Evolutionary conservation across 64 coral and sea anemone species (phyloP), one percentile per base, ranked within the genome.

Genomic region (Cladopsammia gracilis): DNA sequence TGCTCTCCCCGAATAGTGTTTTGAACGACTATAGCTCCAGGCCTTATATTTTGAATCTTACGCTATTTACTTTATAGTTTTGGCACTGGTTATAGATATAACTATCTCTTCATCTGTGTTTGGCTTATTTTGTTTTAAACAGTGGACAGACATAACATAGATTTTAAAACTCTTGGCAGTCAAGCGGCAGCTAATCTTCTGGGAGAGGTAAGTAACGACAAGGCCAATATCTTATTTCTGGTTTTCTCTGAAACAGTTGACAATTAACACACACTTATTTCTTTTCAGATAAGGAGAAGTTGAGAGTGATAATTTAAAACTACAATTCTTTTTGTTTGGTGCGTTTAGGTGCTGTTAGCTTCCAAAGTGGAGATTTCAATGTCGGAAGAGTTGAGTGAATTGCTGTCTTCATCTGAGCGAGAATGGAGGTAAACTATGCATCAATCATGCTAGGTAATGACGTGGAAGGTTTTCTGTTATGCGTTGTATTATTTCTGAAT

Each of bases 91-190:
- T 34, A 34, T 34, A 34, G 34, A 34, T 34, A 34, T 34, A 34
- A 34, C 34, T 34, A 34, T 34, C 34, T 34, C 34, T 34, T 34
- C 34, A 34, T 2, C 34, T 34, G 34, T 46, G 12, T 46, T 82
- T 82, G 53, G 25, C 13, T 61, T 82, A 10, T 59, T 34, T 22
- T 89, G 34, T 56, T 56, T 16, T 20, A 34, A 34, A 34, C 34
- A 88, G 83, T 73, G 76, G 82, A 94, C 64, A 84, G 92, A 87
- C 80, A 92, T 82, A 50, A 88, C 20, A 61, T 97, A 42, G 92
- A 97, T 62, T 97, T 87, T 86, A 77, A 85, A 25, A 91, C 92
- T 26, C 96, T 97, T 44, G 92, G 96, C 47, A 97, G 87, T 62
- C 96, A 97, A 77, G 92, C 79, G 6, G 92, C 96, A 46, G 92